These are phyloP conservation scores for Scomber colias DNA, from an alignment of 2,113 vertebrate genomes.

Conservation along the genomic window DNA sequence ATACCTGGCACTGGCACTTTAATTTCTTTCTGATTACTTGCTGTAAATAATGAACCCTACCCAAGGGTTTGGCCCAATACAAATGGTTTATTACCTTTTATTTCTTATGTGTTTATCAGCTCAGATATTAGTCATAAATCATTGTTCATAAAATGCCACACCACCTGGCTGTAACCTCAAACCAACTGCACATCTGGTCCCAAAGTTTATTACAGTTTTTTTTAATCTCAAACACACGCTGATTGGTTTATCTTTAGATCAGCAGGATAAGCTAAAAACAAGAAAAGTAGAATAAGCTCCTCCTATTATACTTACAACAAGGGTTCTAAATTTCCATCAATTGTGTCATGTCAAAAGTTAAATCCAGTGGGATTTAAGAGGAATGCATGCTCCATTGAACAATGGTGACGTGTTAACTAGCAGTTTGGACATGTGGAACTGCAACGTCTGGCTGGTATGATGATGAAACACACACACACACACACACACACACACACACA, in stretches of 20 bases:
- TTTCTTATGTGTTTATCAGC: background rate
- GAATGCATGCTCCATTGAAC: background rate
- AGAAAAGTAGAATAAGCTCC: background rate
- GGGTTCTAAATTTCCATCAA: background rate
- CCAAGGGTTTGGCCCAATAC: background rate
- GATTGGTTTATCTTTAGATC: background rate
- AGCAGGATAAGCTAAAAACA: background rate
- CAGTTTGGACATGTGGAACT: constrained; percentile 44
- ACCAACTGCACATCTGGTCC: background rate
- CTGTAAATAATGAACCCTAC: too few relatives aligned
- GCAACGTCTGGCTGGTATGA: constrained; percentile 41
- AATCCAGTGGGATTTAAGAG: background rate
- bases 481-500: constrained; percentile 4
- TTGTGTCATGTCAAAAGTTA: background rate
- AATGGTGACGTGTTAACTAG: constrained; percentile 36
- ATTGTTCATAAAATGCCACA: background rate
- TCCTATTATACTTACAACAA: background rate
- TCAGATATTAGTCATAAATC: constrained; percentile 47
- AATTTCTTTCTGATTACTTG: background rate
- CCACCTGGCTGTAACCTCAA: background rate
- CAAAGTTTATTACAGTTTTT: constrained; percentile 17
- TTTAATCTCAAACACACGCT: background rate
- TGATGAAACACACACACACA: constrained; percentile 26
- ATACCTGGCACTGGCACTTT: too few relatives aligned
- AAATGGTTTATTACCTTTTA: constrained; percentile 12